These are phyloP conservation scores for Podocnemis expansa DNA, from an alignment of 2,113 vertebrate species.

Conservation along the genomic window DNA sequence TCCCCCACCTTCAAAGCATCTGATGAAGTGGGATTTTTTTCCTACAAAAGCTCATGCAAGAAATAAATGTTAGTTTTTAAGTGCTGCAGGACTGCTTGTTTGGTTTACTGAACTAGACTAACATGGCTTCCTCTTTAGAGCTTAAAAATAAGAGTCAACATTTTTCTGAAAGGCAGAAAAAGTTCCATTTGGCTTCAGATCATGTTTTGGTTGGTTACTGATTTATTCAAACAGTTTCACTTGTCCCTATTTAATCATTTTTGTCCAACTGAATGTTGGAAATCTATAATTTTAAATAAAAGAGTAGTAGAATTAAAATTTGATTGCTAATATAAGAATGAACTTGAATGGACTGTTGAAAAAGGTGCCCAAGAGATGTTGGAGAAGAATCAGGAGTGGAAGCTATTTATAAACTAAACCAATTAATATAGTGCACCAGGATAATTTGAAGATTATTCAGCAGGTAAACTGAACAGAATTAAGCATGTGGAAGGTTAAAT, in stretches of 20 bases:
- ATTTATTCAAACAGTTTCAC: neutral
- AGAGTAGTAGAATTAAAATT: fast-evolving
- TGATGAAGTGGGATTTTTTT: no score
- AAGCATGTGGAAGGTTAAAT: neutral
- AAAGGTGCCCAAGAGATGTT: neutral
- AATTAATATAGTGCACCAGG: neutral
- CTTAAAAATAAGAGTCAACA: neutral
- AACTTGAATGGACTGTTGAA: neutral
- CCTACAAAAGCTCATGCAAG: no score
- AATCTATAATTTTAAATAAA: neutral
- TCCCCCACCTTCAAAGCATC: no score
- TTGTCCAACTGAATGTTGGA: neutral
- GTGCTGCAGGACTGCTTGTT: no score
- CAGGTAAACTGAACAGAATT: neutral
- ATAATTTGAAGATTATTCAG: neutral
- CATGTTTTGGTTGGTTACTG: neutral
- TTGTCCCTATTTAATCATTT: neutral
- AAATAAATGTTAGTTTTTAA: no score
- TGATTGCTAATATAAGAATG: neutral
- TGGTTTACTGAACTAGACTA: no score
- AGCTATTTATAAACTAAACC: neutral
- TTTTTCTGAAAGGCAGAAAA: neutral
- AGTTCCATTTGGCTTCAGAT: neutral
- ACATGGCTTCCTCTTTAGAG: no score
- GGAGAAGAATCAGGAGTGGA: neutral